Evolutionary conservation across 2,797 vertebrate genomes (phyloP), one percentile per base, ranked within the genome.

Genomic region (Hemitrygon akajei): DNA sequence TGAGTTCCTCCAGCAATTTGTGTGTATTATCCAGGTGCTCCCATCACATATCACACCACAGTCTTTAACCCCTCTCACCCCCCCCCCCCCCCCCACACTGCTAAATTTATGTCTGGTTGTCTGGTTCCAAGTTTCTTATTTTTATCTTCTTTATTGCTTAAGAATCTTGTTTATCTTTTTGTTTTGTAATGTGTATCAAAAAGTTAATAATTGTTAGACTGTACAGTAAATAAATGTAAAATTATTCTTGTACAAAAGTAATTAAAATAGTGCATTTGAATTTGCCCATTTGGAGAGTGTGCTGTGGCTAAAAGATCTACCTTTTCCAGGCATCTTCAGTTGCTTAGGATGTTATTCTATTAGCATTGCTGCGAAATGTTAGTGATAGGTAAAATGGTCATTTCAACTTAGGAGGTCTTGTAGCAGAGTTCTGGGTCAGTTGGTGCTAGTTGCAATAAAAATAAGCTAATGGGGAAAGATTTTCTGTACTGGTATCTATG

Each of bases 251-350:
- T 25, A 73, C 66, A 40, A 73, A 91, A 58, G 81, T 12, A 60
- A n/a, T 86, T 86, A 16, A 91, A 91, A 40, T 91, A 91, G 37
- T 91, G 30, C 66, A 69, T 9, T 91, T 22, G 34, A 73, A 91
- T 73, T 25, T 71, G 10, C 37, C 89, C 37, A 11, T 73, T 47
- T 11, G 82, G 14, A 91, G 71, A 71, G 69, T 11, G 22, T 71
- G 7, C 63, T 37, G 34, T 40, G 9, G 34, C 22, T 73, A 30
- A 91, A 91, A 37, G 25, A 37, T 34, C 34, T 20, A 91, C 37
- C 25, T 91, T 37, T 91, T 91, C 37, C 34, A 40, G 63, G 40
- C 20, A 71, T 27, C 89, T 40, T 73, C 66, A 71, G 60, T 47
- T 71, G 69, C 71, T 73, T 91, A 37, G 69, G 10, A 27, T 40